A percentile compares a stretch with the other conserved stretches of the same genome.
Evolutionary conservation across 2,888 invertebrate species (phyloP).

Genomic region (Tetragonisca angustula): DNA sequence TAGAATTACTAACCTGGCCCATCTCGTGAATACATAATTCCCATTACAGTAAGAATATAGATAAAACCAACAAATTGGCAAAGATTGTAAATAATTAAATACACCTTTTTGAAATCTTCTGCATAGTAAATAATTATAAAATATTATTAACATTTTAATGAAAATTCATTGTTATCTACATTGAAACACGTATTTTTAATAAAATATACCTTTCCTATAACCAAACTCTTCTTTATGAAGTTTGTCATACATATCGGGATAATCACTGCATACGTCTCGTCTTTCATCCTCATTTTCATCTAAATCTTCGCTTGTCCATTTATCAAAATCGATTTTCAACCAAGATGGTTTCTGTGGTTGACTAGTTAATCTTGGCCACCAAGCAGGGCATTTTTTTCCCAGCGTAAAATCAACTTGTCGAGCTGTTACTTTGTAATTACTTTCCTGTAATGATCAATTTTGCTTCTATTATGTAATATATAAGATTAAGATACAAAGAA

Average conservation of each 20-base stretch:
- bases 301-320: slow-evolving; percentile 92
- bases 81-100: slow-evolving; percentile 94
- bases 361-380: slow-evolving; percentile 94
- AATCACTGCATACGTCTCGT: slow-evolving; percentile 91
- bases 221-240: slow-evolving; percentile 91
- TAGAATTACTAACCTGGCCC: slow-evolving; percentile 86
- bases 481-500: not conserved
- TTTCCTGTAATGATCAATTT: slow-evolving; percentile 83
- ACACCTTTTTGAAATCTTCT: slow-evolving; percentile 93
- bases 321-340: slow-evolving; percentile 97
- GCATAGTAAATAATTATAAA: slow-evolving; percentile 78
- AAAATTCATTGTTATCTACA: slow-evolving; percentile 19
- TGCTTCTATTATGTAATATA: slow-evolving; percentile 20
- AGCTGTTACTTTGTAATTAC: slow-evolving; percentile 88
- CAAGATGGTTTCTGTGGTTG: slow-evolving; percentile 94
- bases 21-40: slow-evolving; percentile 90
- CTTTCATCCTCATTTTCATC: slow-evolving; percentile 87
- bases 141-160: slow-evolving; percentile 2
- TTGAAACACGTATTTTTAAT: not conserved
- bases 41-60: slow-evolving; percentile 90
- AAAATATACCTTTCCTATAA: slow-evolving; percentile 88
- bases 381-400: slow-evolving; percentile 88
- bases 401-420: slow-evolving; percentile 91
- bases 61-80: slow-evolving; percentile 94
- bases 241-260: slow-evolving; percentile 90